A percentile compares a stretch with the other conserved stretches of the same genome.
phyloP scores from a whole-genome alignment of 2,797 vertebrate genomes.

The Peromyscus attwateri region DNA sequence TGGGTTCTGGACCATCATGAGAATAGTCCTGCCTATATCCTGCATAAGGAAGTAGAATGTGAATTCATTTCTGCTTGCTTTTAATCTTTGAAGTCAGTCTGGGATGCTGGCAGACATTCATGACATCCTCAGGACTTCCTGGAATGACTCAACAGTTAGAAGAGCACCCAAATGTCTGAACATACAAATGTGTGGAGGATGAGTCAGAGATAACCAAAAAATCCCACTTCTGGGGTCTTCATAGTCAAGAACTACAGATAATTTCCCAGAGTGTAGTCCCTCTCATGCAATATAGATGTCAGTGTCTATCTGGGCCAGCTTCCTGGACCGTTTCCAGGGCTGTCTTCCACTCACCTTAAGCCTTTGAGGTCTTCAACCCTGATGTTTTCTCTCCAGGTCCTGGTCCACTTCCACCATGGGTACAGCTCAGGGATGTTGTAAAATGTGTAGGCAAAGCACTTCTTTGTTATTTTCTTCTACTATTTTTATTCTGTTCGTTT shows the following conservation, averaged over 20 bases:
- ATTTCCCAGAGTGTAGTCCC: not conserved
- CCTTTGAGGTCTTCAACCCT: not conserved
- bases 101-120: not conserved
- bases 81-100: not conserved
- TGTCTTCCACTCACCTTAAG: not conserved
- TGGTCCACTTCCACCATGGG: not conserved
- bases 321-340: not conserved
- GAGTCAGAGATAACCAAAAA: not conserved
- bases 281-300: not conserved
- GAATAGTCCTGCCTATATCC: not conserved
- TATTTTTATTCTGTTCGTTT: constrained; percentile 30
- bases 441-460: not conserved
- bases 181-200: not conserved
- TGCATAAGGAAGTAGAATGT: not conserved
- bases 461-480: not conserved
- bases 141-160: not conserved
- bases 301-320: not conserved
- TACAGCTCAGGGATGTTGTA: not conserved
- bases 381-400: not conserved
- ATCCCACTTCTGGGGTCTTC: not conserved
- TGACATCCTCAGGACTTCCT: not conserved
- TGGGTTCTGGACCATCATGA: not conserved
- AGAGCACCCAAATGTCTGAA: not conserved
- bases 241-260: not conserved
- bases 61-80: not conserved